Evolutionary conservation across 2,888 invertebrate species (phyloP), one percentile per base, ranked within the genome.

Genomic region (Cantharis nigra): DNA sequence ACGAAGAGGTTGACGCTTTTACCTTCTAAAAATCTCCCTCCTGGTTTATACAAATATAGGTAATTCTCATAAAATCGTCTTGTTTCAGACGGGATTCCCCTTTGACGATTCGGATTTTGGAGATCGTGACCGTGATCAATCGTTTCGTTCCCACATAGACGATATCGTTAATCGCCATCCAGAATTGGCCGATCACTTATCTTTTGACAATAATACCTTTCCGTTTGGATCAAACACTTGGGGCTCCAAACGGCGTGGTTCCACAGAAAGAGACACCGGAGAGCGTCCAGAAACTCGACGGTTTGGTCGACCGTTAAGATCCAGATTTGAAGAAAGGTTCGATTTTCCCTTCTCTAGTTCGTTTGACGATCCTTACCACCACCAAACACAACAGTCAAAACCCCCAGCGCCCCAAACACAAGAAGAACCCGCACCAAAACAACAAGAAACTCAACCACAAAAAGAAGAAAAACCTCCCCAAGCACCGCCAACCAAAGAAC

Each of bases 161-260:
- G 92, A 94, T 85, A 90, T 94, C 82, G 94, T 93, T 67, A 90
- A 92, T 81, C 90, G 94, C 11, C 94, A 94, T 87, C 95, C 95
- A 62, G 94, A 94, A 86, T 92, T 95, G 84, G 94, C 94, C 79
- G 93, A 93, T 85, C 92, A 93, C 74, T 89, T 94, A 82, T 89
- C 91, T 74, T 81, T 82, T 30, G 82, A 82, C 49, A 69, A 71
- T 20, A 69, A 71, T 20, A 82, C 82, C 63, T 86, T 87, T 75
- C 85, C 86, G 10, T 83, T 84, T 74, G 89, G 90, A 81, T 87
- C 83, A 49, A 81, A 83, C 69, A 89, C 85, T 89, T 90, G 90
- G 89, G 82, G 82, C 65, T 75, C 86, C 89, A 83, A 90, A 33
- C 75, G 81, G 67, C 76, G 82, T 49, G 75, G 81, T 81, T 90